Evolutionary conservation across 2,888 invertebrate genomes (phyloP), one percentile per base, ranked within the genome.

Genomic region (Synanthedon andrenaeformis): DNA sequence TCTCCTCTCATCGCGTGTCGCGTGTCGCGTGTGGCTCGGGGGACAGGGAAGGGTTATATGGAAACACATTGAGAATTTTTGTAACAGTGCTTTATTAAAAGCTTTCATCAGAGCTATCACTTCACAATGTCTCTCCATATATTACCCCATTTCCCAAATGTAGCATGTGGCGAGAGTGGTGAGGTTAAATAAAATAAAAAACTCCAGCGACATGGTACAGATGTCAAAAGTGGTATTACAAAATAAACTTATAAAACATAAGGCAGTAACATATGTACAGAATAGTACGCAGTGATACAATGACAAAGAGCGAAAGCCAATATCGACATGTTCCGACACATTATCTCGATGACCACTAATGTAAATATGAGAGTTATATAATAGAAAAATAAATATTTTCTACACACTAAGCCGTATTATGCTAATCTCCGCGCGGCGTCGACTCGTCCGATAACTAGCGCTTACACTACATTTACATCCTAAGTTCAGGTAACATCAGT

Each of bases 101-200:
- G 89, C 89, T 85, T 23, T 86, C 89, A 86, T 85, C 85, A 82
- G 84, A 83, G 85, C 82, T 84, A 85, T 86, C 86, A 86, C 80
- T 85, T 90, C 90, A 90, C 90, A 90, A 90, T 90, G 90, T 90
- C 89, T 88, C 90, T 90, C 90, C 90, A 90, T 90, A 88, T 87
- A 79, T 88, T 92, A 92, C 91, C 93, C 93, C 88, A 87, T 85
- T 88, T 88, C 88, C 86, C 88, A 88, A 72, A 88, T 88, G 88
- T 88, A 88, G 88, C 88, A 88, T 77, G 85, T 86, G 75, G 84
- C 84, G 74, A 75, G 82, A 82, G 84, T 76, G 74, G 81, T 70
- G 70, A 73, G 79, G 75, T 79, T 80, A 78, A 80, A 76, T 74
- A 65, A 67, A 73, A 82, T 79, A 75, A 70, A 62, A 74, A 77